Evolutionary conservation across 2,888 invertebrate genomes (phyloP).

Genomic region (Antheraea yamamai): DNA sequence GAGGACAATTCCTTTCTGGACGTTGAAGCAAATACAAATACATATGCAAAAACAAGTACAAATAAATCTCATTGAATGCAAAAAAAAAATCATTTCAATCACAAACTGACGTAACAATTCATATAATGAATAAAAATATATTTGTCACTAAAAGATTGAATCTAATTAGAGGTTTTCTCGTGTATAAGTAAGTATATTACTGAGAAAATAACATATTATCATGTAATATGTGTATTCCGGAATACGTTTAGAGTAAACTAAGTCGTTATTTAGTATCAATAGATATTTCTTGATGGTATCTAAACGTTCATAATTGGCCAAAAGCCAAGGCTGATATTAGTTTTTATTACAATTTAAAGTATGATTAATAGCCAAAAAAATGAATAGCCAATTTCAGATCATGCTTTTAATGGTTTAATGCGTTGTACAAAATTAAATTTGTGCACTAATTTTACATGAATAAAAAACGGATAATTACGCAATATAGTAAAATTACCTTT

Average conservation of each 20-base stretch:
- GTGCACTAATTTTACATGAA: background rate
- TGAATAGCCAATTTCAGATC: background rate
- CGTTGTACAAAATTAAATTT: background rate
- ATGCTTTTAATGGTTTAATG: no score
- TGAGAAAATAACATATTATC: background rate
- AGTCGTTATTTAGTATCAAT: background rate
- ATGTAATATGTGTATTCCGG: background rate
- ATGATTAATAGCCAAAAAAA: no score
- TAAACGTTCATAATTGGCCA: background rate
- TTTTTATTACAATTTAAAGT: conserved; percentile 18
- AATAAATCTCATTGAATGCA: no score
- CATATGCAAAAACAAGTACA: no score
- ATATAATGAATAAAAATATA: no score
- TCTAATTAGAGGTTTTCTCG: background rate
- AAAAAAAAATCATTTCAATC: no score
- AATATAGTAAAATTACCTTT: no score
- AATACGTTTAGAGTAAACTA: background rate
- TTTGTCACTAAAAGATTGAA: background rate
- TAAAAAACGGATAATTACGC: no score
- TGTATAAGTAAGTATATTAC: background rate
- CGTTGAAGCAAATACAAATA: no score
- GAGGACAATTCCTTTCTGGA: no score
- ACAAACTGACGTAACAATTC: no score
- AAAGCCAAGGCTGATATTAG: conserved; percentile 18
- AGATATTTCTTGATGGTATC: background rate